Evolutionary conservation across 2,797 vertebrate species (phyloP), one percentile per base, ranked within the genome.

Genomic region (Sebastes vulpes): DNA sequence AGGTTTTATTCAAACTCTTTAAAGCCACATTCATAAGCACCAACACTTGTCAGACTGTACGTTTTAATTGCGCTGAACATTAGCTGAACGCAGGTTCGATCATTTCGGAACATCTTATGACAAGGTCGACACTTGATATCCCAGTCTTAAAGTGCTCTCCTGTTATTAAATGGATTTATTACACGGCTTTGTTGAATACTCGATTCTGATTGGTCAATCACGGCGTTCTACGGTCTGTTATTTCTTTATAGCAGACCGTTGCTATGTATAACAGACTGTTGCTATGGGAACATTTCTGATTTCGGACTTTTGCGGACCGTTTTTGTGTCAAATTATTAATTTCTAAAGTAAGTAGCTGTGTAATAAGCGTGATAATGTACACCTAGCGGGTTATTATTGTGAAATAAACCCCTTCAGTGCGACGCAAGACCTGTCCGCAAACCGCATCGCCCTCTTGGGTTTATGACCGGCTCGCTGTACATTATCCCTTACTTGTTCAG

Each of bases 61-160:
- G 53, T 87, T 90, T 87, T 75, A 86, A 92, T 88, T 77, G 74
- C 61, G 56, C n/a, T 63, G 68, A 77, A 77, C 77, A 86, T 92
- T 64, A 78, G 65, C 77, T 56, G 42, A 83, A 81, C 67, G 42
- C 53, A 80, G 66, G 35, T 75, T 84, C 54, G 53, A 65, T 83
- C 73, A 85, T 77, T 81, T 66, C 29, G 50, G 65, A 80, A 71
- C 70, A 53, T 80, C 25, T 61, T 23, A 16, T 71, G 68, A 81
- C 81, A 90, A 92, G 89, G 89, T 87, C 75, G 77, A 56, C 54
- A 16, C 59, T 64, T 56, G 32, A 60, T 7, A 29, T 23, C 38
- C 23, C 52, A 16, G 35, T 77, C 54, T 82, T 54, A 29, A 46
- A 46, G 38, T 16, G 12, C 75, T 74, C 68, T 75, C 23, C 38